phyloP scores from a whole-genome alignment of 2,888 invertebrate species.

The Drosophila anomalata region DNA sequence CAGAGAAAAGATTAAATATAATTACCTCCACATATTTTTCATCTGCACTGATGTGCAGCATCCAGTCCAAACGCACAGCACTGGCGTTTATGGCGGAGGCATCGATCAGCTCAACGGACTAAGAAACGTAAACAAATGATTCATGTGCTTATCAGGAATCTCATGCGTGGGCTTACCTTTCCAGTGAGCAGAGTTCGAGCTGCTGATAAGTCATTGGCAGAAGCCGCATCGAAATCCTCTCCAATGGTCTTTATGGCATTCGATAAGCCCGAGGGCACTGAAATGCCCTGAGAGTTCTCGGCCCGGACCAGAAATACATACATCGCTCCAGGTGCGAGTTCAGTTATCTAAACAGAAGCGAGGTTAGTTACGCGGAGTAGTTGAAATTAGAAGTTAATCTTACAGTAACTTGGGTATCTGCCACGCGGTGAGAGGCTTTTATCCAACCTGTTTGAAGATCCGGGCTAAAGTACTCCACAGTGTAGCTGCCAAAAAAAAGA shows the following conservation, averaged over 20 bases:
- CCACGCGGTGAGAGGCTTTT: constrained; percentile 88
- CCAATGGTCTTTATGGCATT: constrained; percentile 88
- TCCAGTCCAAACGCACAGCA: constrained; percentile 86
- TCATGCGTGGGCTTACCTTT: constrained; percentile 73
- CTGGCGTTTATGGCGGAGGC: constrained; percentile 85
- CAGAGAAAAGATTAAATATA: not conserved
- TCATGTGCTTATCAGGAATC: not conserved
- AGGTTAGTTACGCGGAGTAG: not conserved
- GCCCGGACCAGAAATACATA: constrained; percentile 94
- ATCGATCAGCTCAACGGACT: constrained; percentile 89
- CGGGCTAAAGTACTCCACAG: constrained; percentile 90
- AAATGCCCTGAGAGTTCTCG: constrained; percentile 93
- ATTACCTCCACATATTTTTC: constrained; percentile 84
- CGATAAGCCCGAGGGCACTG: constrained; percentile 91
- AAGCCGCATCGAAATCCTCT: constrained; percentile 82
- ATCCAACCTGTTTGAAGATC: constrained; percentile 92
- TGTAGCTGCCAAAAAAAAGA: constrained; percentile 86
- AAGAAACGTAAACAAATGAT: constrained; percentile 59
- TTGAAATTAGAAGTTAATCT: constrained; percentile 35
- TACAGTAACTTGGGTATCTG: constrained; percentile 89
- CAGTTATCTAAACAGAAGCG: constrained; percentile 84
- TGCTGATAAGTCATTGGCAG: constrained; percentile 83
- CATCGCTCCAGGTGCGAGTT: constrained; percentile 90
- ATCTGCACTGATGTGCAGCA: constrained; percentile 82
- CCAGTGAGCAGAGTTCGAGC: constrained; percentile 83